Conservation (phyloP, 2,888 invertebrate genomes). For the Athripsodes cinereus region DNA sequence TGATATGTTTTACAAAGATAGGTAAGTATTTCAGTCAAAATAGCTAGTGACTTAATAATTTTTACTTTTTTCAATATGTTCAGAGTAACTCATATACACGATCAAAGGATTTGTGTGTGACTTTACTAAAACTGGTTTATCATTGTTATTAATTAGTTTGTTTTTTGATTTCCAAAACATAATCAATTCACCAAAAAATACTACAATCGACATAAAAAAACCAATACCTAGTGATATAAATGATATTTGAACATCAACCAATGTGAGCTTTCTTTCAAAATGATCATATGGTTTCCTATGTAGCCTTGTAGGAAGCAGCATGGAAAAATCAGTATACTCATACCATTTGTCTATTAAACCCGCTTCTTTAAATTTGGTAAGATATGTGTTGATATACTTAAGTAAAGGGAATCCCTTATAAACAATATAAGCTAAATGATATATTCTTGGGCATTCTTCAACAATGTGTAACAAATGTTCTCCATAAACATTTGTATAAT, state of each 20-base stretch:
- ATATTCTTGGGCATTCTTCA: conserved; percentile 37
- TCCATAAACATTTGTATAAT: conserved; percentile 25
- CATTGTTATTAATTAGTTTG: background rate
- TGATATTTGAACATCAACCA: conserved; percentile 13
- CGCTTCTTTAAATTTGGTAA: conserved; percentile 35
- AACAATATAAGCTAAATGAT: conserved; percentile 38
- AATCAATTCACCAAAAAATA: conserved; percentile 9
- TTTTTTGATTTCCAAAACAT: background rate
- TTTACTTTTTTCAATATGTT: background rate
- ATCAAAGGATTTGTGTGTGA: background rate
- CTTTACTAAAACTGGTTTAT: background rate
- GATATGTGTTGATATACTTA: conserved; percentile 33
- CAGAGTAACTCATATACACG: background rate
- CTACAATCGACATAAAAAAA: conserved; percentile 5
- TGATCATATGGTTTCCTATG: background rate
- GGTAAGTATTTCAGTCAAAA: too few relatives aligned
- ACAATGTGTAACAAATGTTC: conserved; percentile 37
- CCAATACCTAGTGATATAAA: conserved; percentile 5
- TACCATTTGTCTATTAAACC: conserved; percentile 42
- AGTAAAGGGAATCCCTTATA: conserved; percentile 37
- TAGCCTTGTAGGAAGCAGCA: conserved; percentile 18
- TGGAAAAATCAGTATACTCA: conserved; percentile 29
- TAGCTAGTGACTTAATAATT: too few relatives aligned
- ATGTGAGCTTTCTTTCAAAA: background rate
- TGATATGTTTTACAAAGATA: too few relatives aligned